Base-by-base conservation (phyloP, 2,888 invertebrate species). In the Caenorhabditis sp. region DNA sequence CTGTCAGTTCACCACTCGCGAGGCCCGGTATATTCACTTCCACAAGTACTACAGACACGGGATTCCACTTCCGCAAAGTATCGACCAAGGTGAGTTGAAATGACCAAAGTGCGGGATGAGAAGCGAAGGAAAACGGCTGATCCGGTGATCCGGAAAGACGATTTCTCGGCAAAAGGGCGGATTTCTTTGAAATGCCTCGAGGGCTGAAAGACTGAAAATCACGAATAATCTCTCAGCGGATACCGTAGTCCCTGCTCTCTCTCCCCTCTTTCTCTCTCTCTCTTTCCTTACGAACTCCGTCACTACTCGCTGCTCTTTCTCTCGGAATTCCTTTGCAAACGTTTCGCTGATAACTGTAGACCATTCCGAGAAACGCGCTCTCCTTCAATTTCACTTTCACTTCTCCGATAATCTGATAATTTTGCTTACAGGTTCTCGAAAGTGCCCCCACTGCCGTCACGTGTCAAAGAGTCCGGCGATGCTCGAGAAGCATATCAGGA, bases 31-130 rank as follows among this genome's bases (percentile, higher is more conserved):
- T 86, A 91, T 91, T 71, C 91, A 92, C 70, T 91, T 91, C 81
- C 92, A 91, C 85, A 90, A 91, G 80, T 91, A 90, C 86, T 92
- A 92, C 70, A 86, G 92, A 13, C 92, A 92, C 67, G 87, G 86
- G 35, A 88, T 90, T 40, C 84, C 90, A 8, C 83, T 92, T 40
- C 92, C 92, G 15, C 82, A 88, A 22, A 86, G 85, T 62, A 91
- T 91, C 62, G 91, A 91, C 76, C 87, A 89, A 64, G 90, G 90
- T 88, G 74, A 11, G 69, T 47, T 55, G 15, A 53, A 64, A 44
- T 20, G 32, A 35, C 11, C 24, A 20, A 37, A 50, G 37, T 51
- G 24, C 20, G 15, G 37, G 24, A n/a, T 65, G 44, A 62, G 40
- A 24, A 22, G 18, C 22, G 40, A 18, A 26, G 47, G 4, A 26